Evolutionary conservation across 2,113 vertebrate genomes (phyloP).

Genomic region (Mungos mungo): DNA sequence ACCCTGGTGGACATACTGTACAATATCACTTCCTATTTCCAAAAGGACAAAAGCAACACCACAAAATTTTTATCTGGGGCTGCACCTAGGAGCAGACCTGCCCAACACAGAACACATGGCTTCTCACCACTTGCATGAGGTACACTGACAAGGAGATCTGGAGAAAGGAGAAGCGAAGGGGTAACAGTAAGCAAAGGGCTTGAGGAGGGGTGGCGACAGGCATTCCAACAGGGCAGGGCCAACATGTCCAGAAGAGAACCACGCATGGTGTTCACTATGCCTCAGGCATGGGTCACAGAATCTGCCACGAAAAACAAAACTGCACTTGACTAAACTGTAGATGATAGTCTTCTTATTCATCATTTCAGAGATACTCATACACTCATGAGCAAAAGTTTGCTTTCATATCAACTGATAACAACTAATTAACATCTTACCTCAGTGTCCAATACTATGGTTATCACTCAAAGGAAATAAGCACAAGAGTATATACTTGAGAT

Average conservation of each 20-base stretch:
- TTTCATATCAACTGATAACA: not conserved
- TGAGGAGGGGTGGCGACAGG: not conserved
- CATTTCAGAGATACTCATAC: not conserved
- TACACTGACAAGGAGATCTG: not conserved
- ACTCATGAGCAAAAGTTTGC: not conserved
- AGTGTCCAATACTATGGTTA: not conserved
- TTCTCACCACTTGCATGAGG: not conserved
- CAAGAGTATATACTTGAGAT: not conserved
- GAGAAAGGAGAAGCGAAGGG: not conserved
- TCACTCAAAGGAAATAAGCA: not conserved
- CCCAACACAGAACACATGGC: not conserved
- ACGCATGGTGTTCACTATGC: not conserved
- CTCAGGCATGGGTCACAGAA: not conserved
- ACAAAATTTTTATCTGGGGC: not conserved
- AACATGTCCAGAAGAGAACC: not conserved
- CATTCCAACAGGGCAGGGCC: not conserved
- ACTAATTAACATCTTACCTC: not conserved
- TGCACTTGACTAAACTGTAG: not conserved
- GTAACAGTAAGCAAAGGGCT: not conserved
- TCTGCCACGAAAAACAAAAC: not conserved
- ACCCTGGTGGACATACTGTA: not conserved
- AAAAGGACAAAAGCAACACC: not conserved
- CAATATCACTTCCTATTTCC: not conserved
- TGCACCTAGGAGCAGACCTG: not conserved
- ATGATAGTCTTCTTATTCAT: not conserved